Evolutionary conservation across 2,797 vertebrate genomes (phyloP), one percentile per base, ranked within the genome.

Genomic region (Argya squamiceps): DNA sequence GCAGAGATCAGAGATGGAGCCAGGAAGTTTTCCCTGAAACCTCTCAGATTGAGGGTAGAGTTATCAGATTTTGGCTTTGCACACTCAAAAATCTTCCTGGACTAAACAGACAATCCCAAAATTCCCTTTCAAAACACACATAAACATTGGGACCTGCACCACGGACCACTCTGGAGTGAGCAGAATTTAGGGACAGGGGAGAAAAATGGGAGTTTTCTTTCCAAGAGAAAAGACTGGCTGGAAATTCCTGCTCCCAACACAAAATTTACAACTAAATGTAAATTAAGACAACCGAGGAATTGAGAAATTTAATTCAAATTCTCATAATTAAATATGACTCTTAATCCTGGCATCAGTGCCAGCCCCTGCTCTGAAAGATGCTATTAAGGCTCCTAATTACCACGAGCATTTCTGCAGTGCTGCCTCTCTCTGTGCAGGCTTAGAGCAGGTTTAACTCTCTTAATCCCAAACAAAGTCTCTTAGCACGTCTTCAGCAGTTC

Each of bases 391-490:
- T 49, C 70, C 89, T 92, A 84, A 94, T 93, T 82, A 76, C 76
- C 63, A 30, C 64, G 67, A 30, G 52, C 59, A 24, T 73, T 83
- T 58, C 85, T 92, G 82, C 84, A 56, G 79, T 10, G 87, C 75
- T 75, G 89, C 76, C 64, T 85, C 92, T 91, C 76, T 75, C 84
- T 62, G 3, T 60, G 78, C 84, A 67, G 70, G 70, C 88, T 95
- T 65, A 88, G 67, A 96, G 94, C 92, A 96, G 94, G 93, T 96
- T 97, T 97, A 95, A 83, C 85, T 93, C 93, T 94, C 95, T 86
- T 96, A 96, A 96, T 97, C 95, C 95, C 70, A 87, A 93, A 88
- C 70, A 82, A 96, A 93, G 77, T 95, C 94, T 96, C 92, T 95
- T 88, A 68, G 92, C 80, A 50, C 27, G 3, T 89, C 94, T 68